Evolutionary conservation across 1,140 invertebrate species (phyloP).

Genomic region (Lepidotrigona ventralis): DNA sequence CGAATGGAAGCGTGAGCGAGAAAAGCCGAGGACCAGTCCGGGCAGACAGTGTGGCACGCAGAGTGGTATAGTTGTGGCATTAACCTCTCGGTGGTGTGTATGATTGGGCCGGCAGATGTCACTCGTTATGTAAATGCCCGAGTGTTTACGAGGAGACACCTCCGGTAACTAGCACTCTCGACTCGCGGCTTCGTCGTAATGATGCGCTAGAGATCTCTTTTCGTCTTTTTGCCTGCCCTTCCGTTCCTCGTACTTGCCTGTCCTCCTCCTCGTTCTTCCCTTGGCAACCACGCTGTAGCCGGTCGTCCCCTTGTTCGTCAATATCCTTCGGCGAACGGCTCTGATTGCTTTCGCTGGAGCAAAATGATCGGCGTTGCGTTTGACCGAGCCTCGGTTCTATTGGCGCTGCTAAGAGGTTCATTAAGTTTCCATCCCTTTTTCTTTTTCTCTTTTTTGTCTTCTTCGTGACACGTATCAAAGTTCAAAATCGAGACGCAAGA

Average conservation of each 20-base stretch:
- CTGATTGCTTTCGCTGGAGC: slow-evolving; percentile 28
- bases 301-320: slow-evolving; percentile 37
- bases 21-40: slow-evolving; percentile 20
- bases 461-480: background rate
- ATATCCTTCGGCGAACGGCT: slow-evolving; percentile 35
- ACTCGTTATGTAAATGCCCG: slow-evolving; percentile 78
- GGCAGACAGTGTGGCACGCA: slow-evolving; percentile 46
- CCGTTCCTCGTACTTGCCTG: slow-evolving; percentile 28
- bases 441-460: background rate
- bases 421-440: slow-evolving; percentile 3
- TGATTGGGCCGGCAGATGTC: slow-evolving; percentile 77
- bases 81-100: slow-evolving; percentile 65
- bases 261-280: slow-evolving; percentile 22
- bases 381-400: slow-evolving; percentile 1
- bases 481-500: background rate
- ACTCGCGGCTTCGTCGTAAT: slow-evolving; percentile 64
- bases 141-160: slow-evolving; percentile 77
- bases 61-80: slow-evolving; percentile 57
- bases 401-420: slow-evolving; percentile 9
- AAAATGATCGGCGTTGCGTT: slow-evolving; percentile 26
- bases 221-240: slow-evolving; percentile 42
- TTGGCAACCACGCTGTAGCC: background rate
- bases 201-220: slow-evolving; percentile 68
- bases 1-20: background rate
- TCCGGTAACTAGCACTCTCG: slow-evolving; percentile 69